phyloP scores from a whole-genome alignment of 2,797 vertebrate species.

The Huso huso region DNA sequence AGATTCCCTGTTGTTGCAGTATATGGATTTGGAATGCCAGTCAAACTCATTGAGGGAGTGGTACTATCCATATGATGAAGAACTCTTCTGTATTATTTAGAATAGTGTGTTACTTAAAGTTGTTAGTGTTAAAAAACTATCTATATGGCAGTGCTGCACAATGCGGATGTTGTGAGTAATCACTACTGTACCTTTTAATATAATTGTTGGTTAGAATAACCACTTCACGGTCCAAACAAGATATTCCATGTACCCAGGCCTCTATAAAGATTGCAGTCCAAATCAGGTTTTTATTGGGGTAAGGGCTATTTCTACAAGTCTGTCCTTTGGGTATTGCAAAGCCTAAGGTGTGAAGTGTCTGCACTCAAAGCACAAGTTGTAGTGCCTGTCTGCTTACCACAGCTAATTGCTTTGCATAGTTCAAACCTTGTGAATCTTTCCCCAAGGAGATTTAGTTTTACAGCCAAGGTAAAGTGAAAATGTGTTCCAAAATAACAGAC shows the following conservation, averaged over 20 bases:
- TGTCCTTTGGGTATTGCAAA: constrained; percentile 38
- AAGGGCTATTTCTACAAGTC: constrained; percentile 31
- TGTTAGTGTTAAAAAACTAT: too few species aligned
- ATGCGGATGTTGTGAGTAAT: too few species aligned
- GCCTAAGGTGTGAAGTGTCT: constrained; percentile 38
- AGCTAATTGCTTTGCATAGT: constrained; percentile 18
- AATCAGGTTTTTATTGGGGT: constrained; percentile 41
- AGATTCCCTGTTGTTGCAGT: too few species aligned
- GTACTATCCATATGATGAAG: too few species aligned
- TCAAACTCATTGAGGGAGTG: too few species aligned
- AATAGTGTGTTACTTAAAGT: too few species aligned
- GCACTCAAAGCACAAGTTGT: constrained; percentile 32
- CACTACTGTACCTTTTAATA: too few species aligned
- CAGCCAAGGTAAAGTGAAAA: constrained; percentile 33
- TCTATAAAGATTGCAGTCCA: constrained; percentile 33
- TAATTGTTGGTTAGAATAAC: constrained; percentile 22
- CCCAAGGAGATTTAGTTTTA: constrained; percentile 13
- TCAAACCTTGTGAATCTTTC: constrained; percentile 13
- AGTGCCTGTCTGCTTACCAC: constrained; percentile 3
- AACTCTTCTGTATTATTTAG: too few species aligned
- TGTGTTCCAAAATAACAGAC: constrained; percentile 40
- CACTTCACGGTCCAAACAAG: constrained; percentile 40
- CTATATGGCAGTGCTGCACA: too few species aligned
- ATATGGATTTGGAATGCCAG: too few species aligned
- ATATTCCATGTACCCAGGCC: constrained; percentile 45